Conservation (phyloP, 2,888 invertebrate genomes). For the Drosophila colorata region DNA sequence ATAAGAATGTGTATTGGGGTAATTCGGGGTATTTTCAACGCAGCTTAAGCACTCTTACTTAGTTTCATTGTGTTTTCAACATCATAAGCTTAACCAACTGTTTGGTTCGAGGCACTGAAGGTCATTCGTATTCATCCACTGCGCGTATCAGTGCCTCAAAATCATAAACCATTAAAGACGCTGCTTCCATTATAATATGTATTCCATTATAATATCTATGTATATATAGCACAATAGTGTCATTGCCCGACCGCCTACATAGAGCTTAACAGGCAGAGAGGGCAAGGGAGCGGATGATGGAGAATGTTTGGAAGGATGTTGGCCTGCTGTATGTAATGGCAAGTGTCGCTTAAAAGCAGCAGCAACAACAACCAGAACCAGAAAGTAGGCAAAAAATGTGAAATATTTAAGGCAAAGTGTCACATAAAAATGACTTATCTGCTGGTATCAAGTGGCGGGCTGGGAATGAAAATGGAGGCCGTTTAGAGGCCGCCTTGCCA, state of each 20-base stretch:
- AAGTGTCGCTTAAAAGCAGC: conserved; percentile 19
- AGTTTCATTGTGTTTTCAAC: conserved; percentile 12
- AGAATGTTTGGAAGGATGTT: conserved; percentile 13
- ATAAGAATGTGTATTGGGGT: not conserved
- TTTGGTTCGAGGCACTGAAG: conserved; percentile 33
- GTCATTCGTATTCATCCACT: conserved; percentile 24
- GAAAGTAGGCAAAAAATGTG: conserved; percentile 77
- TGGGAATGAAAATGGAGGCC: conserved; percentile 55
- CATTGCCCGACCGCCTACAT: conserved; percentile 58
- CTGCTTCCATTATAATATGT: conserved; percentile 67
- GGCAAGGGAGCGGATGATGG: conserved; percentile 1
- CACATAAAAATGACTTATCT: conserved; percentile 85
- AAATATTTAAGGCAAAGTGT: conserved; percentile 84
- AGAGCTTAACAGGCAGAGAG: not conserved
- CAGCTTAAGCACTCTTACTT: not conserved
- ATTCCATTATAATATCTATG: conserved; percentile 10
- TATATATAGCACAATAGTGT: conserved; percentile 55
- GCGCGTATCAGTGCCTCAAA: conserved; percentile 56
- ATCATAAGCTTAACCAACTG: conserved; percentile 9
- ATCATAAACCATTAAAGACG: conserved; percentile 72
- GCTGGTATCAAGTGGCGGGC: conserved; percentile 78
- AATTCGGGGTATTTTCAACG: not conserved
- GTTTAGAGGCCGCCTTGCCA: conserved; percentile 60
- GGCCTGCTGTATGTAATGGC: conserved; percentile 58
- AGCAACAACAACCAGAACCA: conserved; percentile 9